Percentiles rank a stretch among this genome's conserved stretches.
Evolutionary conservation across 1,140 invertebrate species (phyloP).

Genomic region (Fopius arisanus): DNA sequence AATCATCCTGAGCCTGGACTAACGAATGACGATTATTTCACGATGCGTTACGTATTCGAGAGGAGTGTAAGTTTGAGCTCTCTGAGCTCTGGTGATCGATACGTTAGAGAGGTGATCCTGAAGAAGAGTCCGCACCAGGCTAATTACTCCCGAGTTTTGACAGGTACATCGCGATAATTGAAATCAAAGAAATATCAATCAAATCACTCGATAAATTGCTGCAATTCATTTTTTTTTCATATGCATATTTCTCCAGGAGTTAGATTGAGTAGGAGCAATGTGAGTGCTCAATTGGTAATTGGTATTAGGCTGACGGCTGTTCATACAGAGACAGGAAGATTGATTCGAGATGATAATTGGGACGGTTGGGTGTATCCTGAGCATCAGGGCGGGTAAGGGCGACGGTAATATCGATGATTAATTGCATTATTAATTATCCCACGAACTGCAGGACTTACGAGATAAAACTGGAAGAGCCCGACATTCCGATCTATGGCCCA

Average conservation of each 20-base stretch:
- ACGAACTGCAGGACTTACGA: neutral
- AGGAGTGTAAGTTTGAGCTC: neutral
- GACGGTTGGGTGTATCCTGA: neutral
- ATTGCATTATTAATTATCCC: neutral
- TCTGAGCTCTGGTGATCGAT: neutral
- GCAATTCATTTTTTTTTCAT: too few species aligned
- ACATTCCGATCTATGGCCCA: neutral
- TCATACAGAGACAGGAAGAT: neutral
- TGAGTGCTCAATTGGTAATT: neutral
- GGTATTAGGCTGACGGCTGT: neutral
- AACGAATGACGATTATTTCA: neutral
- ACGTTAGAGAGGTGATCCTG: neutral
- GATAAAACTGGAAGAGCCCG: neutral
- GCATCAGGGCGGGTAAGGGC: too few species aligned
- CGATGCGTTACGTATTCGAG: neutral
- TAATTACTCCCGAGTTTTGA: neutral
- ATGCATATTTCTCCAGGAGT: too few species aligned
- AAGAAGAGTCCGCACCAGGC: too few species aligned
- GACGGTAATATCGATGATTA: too few species aligned
- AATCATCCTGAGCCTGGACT: neutral
- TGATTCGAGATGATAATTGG: neutral
- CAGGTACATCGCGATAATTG: neutral
- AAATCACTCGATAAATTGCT: too few species aligned
- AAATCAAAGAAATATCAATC: too few species aligned
- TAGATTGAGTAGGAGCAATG: neutral